These are phyloP conservation scores for Furcula furcula DNA, from an alignment of 2,888 invertebrate genomes.

Conservation along the genomic window DNA sequence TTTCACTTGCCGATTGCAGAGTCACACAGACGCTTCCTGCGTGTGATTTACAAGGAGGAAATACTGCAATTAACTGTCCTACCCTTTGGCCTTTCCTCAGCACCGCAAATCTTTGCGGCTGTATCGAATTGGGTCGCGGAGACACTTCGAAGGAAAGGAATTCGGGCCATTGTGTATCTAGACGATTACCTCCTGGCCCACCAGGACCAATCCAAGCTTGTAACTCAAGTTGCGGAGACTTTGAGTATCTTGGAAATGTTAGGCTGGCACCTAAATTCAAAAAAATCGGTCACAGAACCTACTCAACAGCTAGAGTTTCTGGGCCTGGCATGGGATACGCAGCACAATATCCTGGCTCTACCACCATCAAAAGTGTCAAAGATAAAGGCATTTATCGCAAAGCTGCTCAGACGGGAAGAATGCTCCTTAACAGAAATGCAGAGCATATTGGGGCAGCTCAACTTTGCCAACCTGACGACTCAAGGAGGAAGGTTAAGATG, in stretches of 20 bases:
- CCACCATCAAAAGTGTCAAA: background rate
- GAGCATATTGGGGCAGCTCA: conserved; percentile 15
- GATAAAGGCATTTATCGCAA: no score
- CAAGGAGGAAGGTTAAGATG: conserved; percentile 8
- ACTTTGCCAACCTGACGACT: conserved; percentile 13
- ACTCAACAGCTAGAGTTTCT: conserved; percentile 13
- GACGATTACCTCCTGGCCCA: no score
- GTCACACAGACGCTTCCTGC: no score
- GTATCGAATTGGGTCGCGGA: no score
- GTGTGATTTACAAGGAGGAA: no score
- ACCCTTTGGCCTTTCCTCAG: no score
- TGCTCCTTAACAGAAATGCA: conserved; percentile 6
- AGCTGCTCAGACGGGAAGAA: background rate
- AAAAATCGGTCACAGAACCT: conserved; percentile 15
- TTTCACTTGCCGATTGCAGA: no score
- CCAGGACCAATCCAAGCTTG: no score
- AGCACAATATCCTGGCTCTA: background rate
- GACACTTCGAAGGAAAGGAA: conserved; percentile 1
- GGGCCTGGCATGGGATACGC: conserved; percentile 1
- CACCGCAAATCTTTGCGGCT: no score
- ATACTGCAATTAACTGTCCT: no score
- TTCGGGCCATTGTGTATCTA: no score
- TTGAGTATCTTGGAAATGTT: conserved; percentile 7
- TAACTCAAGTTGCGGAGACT: no score
- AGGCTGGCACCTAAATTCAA: conserved; percentile 20